phyloP scores from a whole-genome alignment of 2,113 vertebrate genomes.

The Parus major region DNA sequence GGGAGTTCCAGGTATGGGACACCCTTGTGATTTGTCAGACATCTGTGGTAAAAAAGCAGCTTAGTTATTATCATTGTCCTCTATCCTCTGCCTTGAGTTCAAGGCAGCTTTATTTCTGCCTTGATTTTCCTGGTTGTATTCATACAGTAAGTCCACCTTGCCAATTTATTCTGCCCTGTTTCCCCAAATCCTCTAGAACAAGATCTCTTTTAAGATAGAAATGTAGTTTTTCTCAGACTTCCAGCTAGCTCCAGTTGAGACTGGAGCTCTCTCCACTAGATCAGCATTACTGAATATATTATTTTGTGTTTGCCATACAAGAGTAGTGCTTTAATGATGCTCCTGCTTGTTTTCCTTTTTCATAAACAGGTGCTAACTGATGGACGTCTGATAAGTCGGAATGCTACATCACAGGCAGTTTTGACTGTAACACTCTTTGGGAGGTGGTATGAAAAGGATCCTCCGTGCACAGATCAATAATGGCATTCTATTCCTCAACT shows the following conservation, averaged over 20 bases:
- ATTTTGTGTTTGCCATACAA: background rate
- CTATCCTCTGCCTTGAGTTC: background rate
- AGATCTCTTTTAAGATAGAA: background rate
- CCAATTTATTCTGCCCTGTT: background rate
- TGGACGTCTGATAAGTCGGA: slow-evolving; percentile 43
- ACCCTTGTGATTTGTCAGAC: background rate
- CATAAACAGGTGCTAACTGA: slow-evolving; percentile 59
- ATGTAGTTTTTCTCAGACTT: background rate
- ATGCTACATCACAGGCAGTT: slow-evolving; percentile 46
- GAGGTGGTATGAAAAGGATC: slow-evolving; percentile 67
- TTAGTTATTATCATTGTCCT: background rate
- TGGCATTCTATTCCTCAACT: background rate
- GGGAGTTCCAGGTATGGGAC: slow-evolving; percentile 68
- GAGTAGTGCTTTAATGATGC: background rate
- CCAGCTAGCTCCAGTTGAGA: background rate
- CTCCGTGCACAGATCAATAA: background rate
- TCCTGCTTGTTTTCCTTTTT: background rate
- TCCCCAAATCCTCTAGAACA: background rate
- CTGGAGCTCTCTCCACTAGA: background rate
- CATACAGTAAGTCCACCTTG: background rate
- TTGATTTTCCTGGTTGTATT: background rate
- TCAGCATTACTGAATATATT: background rate
- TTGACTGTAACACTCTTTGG: slow-evolving; percentile 72
- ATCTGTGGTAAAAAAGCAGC: background rate
- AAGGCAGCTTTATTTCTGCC: background rate